Evolutionary conservation across 2,113 vertebrate species (phyloP).

Genomic region (Oreochromis niloticus): DNA sequence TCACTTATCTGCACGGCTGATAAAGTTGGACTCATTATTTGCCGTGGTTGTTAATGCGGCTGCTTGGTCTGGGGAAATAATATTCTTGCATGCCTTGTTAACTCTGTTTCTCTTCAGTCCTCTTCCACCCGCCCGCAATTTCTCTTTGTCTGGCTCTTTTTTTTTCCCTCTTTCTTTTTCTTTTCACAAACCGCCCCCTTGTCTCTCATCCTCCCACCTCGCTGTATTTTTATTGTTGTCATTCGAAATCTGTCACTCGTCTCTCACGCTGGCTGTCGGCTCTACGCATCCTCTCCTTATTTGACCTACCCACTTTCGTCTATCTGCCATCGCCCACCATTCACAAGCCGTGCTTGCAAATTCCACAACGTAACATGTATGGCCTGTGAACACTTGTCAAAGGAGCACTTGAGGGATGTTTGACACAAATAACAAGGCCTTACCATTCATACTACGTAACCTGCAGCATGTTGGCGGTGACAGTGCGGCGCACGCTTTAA

Average conservation of each 20-base stretch:
- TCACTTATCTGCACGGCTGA: conserved; percentile 31
- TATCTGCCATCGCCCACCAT: neutral
- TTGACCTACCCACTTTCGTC: conserved; percentile 1
- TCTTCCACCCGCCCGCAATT: neutral
- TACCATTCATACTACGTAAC: neutral
- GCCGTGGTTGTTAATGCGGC: conserved; percentile 14
- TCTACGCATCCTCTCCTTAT: neutral
- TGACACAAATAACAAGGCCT: conserved; percentile 21
- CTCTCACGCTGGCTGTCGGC: neutral
- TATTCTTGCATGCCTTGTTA: conserved; percentile 33
- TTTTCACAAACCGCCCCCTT: neutral
- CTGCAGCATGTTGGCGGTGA: neutral
- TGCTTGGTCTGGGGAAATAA: conserved; percentile 26
- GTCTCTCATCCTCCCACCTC: neutral
- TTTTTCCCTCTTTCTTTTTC: neutral
- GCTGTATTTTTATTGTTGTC: neutral
- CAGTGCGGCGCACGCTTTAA: neutral
- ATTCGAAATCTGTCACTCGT: neutral
- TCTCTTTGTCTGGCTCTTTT: neutral
- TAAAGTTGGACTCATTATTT: conserved; percentile 40
- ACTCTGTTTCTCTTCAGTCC: conserved; percentile 1
- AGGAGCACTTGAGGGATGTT: conserved; percentile 19
- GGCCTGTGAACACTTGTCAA: conserved; percentile 21
- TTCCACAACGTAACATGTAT: neutral
- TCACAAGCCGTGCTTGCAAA: neutral